phyloP scores from a whole-genome alignment of 2,113 vertebrate genomes.

The Calidris pugnax region DNA sequence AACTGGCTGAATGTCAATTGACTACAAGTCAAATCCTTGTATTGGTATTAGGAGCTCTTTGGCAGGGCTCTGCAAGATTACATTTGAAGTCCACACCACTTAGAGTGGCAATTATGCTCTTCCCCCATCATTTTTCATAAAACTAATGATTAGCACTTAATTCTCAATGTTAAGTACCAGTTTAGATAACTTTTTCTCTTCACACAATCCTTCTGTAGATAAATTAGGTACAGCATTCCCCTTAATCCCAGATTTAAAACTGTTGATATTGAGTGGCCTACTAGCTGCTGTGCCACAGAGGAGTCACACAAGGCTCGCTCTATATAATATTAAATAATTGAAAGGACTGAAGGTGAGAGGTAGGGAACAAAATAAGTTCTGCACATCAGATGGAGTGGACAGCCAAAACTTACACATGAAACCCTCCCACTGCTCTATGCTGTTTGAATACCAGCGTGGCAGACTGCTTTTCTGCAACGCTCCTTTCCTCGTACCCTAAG shows the following conservation, averaged over 20 bases:
- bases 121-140: not conserved
- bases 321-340: not conserved
- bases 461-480: not conserved
- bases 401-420: not conserved
- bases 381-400: not conserved
- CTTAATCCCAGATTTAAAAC: not conserved
- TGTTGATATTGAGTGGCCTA: not conserved
- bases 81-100: slow-evolving; percentile 15
- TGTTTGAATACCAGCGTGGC: not conserved
- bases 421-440: not conserved
- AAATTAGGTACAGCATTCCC: not conserved
- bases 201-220: not conserved
- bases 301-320: not conserved
- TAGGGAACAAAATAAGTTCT: not conserved
- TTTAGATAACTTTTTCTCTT: not conserved
- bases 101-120: not conserved
- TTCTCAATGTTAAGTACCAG: not conserved
- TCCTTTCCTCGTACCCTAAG: not conserved
- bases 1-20: slow-evolving; percentile 47
- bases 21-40: slow-evolving; percentile 37
- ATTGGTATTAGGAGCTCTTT: slow-evolving; percentile 1
- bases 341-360: not conserved
- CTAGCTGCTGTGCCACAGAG: not conserved
- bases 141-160: not conserved
- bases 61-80: slow-evolving; percentile 10